Evolutionary conservation across 2,888 invertebrate species (phyloP).

Genomic region (Sipunculus nudus): DNA sequence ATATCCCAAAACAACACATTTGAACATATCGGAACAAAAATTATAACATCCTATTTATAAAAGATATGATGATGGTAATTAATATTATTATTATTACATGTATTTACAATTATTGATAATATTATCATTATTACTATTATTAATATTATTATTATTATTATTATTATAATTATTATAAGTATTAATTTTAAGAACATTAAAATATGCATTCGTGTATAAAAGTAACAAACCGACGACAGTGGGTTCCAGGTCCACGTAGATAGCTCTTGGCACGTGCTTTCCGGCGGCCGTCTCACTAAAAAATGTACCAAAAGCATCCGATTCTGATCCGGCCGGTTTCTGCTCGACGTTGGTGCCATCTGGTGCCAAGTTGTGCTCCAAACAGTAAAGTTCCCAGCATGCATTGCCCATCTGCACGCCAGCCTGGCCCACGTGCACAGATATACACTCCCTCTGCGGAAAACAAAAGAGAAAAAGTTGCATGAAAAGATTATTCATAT

Average conservation of each 20-base stretch:
- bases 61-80: too few relatives aligned
- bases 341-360: slow-evolving; percentile 73
- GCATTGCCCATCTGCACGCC: slow-evolving; percentile 68
- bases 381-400: slow-evolving; percentile 69
- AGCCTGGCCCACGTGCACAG: slow-evolving; percentile 66
- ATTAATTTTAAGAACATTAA: too few relatives aligned
- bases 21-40: too few relatives aligned
- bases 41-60: too few relatives aligned
- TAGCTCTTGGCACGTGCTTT: slow-evolving; percentile 91
- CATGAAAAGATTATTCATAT: too few relatives aligned
- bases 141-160: too few relatives aligned
- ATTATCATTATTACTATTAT: too few relatives aligned
- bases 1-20: too few relatives aligned
- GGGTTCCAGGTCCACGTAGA: slow-evolving; percentile 93
- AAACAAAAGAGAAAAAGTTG: slow-evolving; percentile 88
- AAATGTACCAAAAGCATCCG: slow-evolving; percentile 83
- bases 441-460: slow-evolving; percentile 66
- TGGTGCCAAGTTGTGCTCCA: slow-evolving; percentile 68
- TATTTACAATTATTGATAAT: too few relatives aligned
- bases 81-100: too few relatives aligned
- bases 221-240: slow-evolving; percentile 91
- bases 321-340: slow-evolving; percentile 75
- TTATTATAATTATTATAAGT: too few relatives aligned
- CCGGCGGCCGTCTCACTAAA: slow-evolving; percentile 85
- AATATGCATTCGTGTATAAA: background rate